Base-by-base conservation (phyloP, 2,888 invertebrate species). In the Candidula unifasciata region DNA sequence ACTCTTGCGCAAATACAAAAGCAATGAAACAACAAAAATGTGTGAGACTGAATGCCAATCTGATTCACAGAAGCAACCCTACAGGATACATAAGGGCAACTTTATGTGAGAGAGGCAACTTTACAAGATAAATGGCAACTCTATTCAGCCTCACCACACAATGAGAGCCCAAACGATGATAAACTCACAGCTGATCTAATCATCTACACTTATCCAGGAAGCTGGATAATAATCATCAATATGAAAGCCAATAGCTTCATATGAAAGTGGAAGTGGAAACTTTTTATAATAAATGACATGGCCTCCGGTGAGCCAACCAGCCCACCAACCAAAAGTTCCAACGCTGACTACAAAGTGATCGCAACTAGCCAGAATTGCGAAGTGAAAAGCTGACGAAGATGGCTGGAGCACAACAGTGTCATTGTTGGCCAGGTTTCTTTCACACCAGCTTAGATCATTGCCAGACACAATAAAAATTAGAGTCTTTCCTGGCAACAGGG, bases 311-410 rank as follows among this genome's bases (percentile, higher is more conserved):
- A 83, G 66, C 83, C 83, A 86, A 13, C 37, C 83, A 37, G 81
- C 77, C 86, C 86, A 86, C 86, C 86, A 86, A 24, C 86, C 83
- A 69, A 77, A 86, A n/a, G 86, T 64, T 18, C 86, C 86, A 24
- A 77, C 73, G 21, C 80, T 80, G 57, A 86, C 57, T 30, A 86
- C 78, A 30, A 80, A 37, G 78, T 86, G 86, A n/a, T 83, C 57
- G 76, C 83, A 83, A 3, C 33, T 21, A 60, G 77, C 60, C 27
- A 86, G 78, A 16, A 86, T 44, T 5, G 81, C 80, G 33, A 86
- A 27, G 54, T 86, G 80, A 24, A 77, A 16, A 13, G 52, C 27
- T 33, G 73, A 2, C 6, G n/a, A 1, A 0, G 44, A 30, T 13
- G 44, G 35, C 33, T 71, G 3, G 0, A 68, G 27, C 10, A 73